phyloP scores from a whole-genome alignment of 2,113 vertebrate species.

The Pteronura brasiliensis region DNA sequence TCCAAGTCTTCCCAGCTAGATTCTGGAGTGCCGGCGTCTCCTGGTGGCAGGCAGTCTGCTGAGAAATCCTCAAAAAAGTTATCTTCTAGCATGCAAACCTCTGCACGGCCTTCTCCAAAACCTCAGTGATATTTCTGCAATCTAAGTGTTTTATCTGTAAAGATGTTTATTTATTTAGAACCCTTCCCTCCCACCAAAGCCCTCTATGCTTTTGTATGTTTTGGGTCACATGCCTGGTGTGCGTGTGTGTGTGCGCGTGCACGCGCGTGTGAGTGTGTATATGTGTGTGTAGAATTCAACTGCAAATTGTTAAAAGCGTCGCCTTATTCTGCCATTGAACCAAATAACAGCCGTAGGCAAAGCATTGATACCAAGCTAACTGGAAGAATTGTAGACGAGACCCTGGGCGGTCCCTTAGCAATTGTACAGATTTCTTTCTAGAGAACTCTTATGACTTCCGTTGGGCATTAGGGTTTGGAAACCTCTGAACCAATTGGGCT shows the following conservation, averaged over 20 bases:
- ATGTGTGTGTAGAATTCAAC: conserved; percentile 71
- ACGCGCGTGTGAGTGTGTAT: not conserved
- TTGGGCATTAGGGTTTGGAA: conserved; percentile 60
- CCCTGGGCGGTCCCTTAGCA: conserved; percentile 79
- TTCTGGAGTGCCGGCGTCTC: conserved; percentile 82
- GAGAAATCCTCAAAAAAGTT: conserved; percentile 90
- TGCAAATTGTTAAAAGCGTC: conserved; percentile 89
- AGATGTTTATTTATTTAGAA: conserved; percentile 89
- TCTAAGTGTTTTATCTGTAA: conserved; percentile 82
- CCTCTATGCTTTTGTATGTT: conserved; percentile 79
- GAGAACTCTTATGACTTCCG: conserved; percentile 62
- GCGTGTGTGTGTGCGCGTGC: not conserved
- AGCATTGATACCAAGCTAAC: conserved; percentile 84
- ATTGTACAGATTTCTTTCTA: conserved; percentile 69
- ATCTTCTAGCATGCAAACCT: conserved; percentile 92
- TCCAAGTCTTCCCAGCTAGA: conserved; percentile 93
- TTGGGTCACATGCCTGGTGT: conserved; percentile 88
- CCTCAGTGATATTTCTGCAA: conserved; percentile 89
- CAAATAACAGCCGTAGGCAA: conserved; percentile 89
- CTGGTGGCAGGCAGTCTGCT: conserved; percentile 87
- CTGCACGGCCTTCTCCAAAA: conserved; percentile 91
- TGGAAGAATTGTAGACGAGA: conserved; percentile 77
- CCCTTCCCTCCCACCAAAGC: conserved; percentile 59
- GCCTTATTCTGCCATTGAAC: conserved; percentile 91
- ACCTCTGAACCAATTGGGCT: conserved; percentile 61